Evolutionary conservation across 1,140 invertebrate species (phyloP).

Genomic region (Caenorhabditis latens): DNA sequence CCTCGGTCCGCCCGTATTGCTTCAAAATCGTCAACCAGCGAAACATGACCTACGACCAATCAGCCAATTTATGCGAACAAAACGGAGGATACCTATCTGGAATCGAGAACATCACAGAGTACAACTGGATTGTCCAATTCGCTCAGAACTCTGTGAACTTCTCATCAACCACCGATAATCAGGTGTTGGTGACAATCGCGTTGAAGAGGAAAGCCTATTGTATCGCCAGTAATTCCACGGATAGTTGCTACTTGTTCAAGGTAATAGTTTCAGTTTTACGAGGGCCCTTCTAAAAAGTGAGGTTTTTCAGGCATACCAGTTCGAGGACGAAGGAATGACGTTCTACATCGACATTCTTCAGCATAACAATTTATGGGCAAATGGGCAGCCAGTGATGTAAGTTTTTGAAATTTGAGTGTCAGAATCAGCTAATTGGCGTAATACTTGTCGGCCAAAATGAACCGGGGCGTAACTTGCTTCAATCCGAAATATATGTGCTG

Average conservation of each 20-base stretch:
- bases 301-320: conserved; percentile 16
- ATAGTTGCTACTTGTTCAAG: neutral
- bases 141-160: neutral
- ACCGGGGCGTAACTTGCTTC: too few species aligned
- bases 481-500: too few species aligned
- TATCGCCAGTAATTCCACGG: neutral
- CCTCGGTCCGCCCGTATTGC: neutral
- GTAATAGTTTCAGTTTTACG: neutral
- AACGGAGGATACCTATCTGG: conserved; percentile 30
- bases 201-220: conserved; percentile 30
- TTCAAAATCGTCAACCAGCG: neutral
- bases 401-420: neutral
- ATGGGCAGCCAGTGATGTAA: conserved; percentile 13
- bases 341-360: conserved; percentile 12
- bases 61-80: neutral
- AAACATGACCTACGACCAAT: conserved; percentile 20
- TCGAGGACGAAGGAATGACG: neutral
- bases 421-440: too few species aligned
- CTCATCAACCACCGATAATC: neutral
- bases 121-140: neutral
- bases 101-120: conserved; percentile 26
- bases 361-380: conserved; percentile 21
- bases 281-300: too few species aligned
- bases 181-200: conserved; percentile 34
- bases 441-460: too few species aligned